A percentile compares a stretch with the other conserved stretches of the same genome.
Evolutionary conservation across 2,797 vertebrate genomes (phyloP).

Genomic region (Myioborus miniatus): DNA sequence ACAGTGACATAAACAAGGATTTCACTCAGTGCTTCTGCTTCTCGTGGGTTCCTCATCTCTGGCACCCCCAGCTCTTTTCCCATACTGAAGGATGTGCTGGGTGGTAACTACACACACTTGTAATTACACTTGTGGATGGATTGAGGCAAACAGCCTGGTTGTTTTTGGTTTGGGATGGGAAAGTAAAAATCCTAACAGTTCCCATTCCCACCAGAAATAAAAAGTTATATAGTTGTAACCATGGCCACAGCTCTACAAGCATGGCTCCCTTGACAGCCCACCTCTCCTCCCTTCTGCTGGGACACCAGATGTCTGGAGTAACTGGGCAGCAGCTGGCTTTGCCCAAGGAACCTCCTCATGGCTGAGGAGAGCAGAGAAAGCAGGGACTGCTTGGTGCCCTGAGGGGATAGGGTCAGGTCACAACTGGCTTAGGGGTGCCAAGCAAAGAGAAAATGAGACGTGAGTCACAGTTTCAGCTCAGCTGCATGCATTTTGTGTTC

Average conservation of each 20-base stretch:
- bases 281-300: not conserved
- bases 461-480: not conserved
- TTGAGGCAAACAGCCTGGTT: not conserved
- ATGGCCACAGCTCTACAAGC: not conserved
- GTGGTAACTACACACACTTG: not conserved
- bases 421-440: not conserved
- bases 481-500: not conserved
- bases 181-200: not conserved
- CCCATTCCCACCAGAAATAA: not conserved
- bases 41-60: not conserved
- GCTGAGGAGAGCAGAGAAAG: not conserved
- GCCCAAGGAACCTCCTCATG: not conserved
- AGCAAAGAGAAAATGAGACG: constrained; percentile 5
- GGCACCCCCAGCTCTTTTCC: not conserved
- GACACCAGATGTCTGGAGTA: not conserved
- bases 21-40: not conserved
- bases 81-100: not conserved
- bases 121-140: not conserved
- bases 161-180: not conserved
- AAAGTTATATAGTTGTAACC: not conserved
- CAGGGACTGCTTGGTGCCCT: not conserved
- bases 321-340: not conserved
- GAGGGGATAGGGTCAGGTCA: not conserved
- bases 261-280: not conserved
- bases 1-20: not conserved